phyloP scores from a whole-genome alignment of 2,113 vertebrate species.

The Albula glossodonta region DNA sequence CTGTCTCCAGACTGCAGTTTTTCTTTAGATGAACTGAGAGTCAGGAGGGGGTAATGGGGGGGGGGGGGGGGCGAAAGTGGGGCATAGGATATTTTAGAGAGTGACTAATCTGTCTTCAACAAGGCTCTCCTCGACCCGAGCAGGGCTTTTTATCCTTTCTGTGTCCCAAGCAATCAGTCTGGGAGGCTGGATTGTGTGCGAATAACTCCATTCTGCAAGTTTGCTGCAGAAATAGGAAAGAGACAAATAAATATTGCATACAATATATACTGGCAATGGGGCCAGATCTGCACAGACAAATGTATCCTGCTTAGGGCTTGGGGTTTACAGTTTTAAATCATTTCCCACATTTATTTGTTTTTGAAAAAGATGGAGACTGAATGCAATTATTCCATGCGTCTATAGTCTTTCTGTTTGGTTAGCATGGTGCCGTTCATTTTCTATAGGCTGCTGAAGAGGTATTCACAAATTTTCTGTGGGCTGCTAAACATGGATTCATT shows the following conservation, averaged over 20 bases:
- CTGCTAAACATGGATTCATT: too few relatives aligned
- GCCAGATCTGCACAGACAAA: neutral
- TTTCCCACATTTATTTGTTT: neutral
- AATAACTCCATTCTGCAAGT: neutral
- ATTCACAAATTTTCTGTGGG: too few relatives aligned
- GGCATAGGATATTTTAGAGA: neutral
- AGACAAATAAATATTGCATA: neutral
- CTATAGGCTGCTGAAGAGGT: too few relatives aligned
- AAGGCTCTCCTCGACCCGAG: neutral
- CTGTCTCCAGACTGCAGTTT: neutral
- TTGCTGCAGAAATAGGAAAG: neutral
- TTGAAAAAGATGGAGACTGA: too few relatives aligned
- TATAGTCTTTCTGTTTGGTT: neutral
- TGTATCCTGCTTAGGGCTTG: neutral
- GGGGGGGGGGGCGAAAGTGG: neutral
- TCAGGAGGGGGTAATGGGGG: too few relatives aligned
- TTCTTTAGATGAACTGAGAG: neutral
- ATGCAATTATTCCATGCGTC: neutral
- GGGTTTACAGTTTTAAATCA: neutral
- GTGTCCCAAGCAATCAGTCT: neutral
- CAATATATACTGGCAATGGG: neutral
- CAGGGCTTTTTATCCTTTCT: neutral
- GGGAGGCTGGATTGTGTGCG: neutral
- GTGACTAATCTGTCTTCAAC: neutral
- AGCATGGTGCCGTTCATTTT: too few relatives aligned